These are phyloP conservation scores for Agelaius tricolor DNA, from an alignment of 2,113 vertebrate species.

Conservation along the genomic window DNA sequence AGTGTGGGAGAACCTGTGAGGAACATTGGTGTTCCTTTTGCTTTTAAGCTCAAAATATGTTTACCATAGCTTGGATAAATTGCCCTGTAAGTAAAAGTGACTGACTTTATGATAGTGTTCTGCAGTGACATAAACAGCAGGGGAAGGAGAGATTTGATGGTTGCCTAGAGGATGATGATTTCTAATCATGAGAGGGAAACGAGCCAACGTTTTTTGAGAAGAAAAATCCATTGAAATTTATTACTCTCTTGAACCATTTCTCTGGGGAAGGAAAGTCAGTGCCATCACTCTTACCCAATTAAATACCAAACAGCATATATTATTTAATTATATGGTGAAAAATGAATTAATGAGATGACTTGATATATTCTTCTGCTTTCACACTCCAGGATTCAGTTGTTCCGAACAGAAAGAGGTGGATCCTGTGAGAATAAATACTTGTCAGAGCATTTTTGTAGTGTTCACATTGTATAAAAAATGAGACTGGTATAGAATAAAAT, in stretches of 20 bases:
- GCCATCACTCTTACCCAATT: neutral
- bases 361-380: neutral
- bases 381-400: neutral
- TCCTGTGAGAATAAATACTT: neutral
- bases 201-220: neutral
- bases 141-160: neutral
- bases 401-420: neutral
- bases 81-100: neutral
- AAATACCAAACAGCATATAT: constrained; percentile 1
- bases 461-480: neutral
- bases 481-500: neutral
- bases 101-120: neutral
- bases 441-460: neutral
- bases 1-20: neutral
- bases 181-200: neutral
- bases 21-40: neutral
- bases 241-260: neutral
- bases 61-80: neutral
- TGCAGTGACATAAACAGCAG: neutral
- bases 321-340: neutral
- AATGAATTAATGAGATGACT: neutral
- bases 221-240: constrained; percentile 5
- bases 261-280: neutral
- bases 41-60: neutral
- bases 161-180: neutral